A percentile compares a stretch with the other conserved stretches of the same genome.
Conservation (phyloP, 2,113 vertebrate genomes). For the Proteles cristata region DNA sequence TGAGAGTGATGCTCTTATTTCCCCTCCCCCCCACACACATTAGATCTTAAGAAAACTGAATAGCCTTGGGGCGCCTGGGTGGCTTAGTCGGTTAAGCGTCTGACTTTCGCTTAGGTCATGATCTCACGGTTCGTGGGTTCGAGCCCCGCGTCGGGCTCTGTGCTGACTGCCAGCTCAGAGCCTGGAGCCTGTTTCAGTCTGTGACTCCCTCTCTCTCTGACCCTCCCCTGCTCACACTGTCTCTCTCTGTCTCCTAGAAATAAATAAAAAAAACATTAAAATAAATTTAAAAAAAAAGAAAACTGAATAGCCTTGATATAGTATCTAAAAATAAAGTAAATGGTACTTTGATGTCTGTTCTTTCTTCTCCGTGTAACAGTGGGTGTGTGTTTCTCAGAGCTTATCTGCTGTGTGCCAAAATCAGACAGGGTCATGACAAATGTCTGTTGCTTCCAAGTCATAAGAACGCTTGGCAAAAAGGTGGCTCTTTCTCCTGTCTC, state of each 20-base stretch:
- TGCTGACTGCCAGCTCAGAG: too few relatives aligned
- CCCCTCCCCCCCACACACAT: accelerated
- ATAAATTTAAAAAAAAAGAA: too few relatives aligned
- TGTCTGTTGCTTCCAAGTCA: constrained; percentile 72
- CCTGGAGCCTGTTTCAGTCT: too few relatives aligned
- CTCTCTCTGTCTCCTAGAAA: too few relatives aligned
- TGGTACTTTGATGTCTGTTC: constrained; percentile 44
- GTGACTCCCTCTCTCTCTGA: too few relatives aligned
- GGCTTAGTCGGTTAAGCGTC: too few relatives aligned
- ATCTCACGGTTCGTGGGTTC: too few relatives aligned
- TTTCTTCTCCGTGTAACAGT: constrained; percentile 53
- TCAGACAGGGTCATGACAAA: constrained; percentile 76
- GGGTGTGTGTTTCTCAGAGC: constrained; percentile 64
- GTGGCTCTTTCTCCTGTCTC: neutral
- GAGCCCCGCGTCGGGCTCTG: too few relatives aligned
- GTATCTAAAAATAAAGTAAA: constrained; percentile 77
- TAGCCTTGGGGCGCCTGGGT: too few relatives aligned
- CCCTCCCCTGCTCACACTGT: too few relatives aligned
- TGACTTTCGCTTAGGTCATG: too few relatives aligned
- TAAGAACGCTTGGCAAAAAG: constrained; percentile 66
- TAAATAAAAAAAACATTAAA: too few relatives aligned
- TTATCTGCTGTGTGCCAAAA: constrained; percentile 72
- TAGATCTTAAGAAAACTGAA: constrained; percentile 70
- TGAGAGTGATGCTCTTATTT: neutral
- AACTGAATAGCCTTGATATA: constrained; percentile 71